Conservation (phyloP, 2,888 invertebrate species). For the Ischnura elegans region DNA sequence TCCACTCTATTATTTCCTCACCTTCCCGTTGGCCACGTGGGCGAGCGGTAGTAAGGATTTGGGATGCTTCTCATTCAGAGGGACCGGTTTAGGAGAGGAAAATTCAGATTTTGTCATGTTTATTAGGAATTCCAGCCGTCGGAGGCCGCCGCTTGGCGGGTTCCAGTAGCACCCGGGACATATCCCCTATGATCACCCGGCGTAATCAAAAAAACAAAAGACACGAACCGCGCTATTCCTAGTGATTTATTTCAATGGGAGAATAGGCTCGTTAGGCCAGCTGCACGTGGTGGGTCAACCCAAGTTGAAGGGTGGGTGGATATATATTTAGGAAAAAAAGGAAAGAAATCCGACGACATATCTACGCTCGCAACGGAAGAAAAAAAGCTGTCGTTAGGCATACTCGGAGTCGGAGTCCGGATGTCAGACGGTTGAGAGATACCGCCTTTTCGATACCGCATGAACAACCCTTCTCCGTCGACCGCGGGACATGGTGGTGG, state of each 20-base stretch:
- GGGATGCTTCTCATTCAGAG: background rate
- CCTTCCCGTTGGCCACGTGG: background rate
- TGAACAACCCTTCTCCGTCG: background rate
- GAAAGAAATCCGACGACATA: background rate
- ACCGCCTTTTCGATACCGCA: background rate
- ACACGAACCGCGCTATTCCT: background rate
- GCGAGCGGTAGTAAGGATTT: background rate
- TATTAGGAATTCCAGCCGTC: background rate
- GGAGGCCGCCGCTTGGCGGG: background rate
- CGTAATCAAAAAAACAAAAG: conserved; percentile 24
- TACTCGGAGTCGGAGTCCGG: background rate
- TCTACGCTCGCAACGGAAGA: background rate
- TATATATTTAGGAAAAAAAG: too few relatives aligned
- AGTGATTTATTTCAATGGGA: background rate
- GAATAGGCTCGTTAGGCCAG: conserved; percentile 24
- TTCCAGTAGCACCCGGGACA: background rate
- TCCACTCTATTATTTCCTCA: background rate
- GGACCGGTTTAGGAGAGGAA: background rate
- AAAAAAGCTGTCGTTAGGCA: conserved; percentile 13
- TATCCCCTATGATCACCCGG: background rate
- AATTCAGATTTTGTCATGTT: conserved; percentile 27
- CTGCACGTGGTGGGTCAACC: too few relatives aligned
- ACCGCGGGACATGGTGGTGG: background rate
- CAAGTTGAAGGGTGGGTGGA: background rate
- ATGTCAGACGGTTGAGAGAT: conserved; percentile 71